Conservation (phyloP, 2,888 invertebrate species). For the Eilema caniola region DNA sequence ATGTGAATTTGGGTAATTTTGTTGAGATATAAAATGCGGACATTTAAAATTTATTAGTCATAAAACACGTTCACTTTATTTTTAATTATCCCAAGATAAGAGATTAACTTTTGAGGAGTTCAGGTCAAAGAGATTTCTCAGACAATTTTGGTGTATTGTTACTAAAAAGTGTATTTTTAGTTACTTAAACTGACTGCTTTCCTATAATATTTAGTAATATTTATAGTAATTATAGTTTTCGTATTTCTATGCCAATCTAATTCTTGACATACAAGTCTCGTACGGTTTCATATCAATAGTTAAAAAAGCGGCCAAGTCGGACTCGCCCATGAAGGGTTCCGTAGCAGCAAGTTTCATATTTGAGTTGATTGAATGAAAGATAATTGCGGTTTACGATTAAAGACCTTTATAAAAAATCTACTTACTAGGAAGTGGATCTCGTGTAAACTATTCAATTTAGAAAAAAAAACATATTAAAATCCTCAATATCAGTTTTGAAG, state of each 20-base stretch:
- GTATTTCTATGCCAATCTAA: not conserved
- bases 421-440: too few relatives aligned
- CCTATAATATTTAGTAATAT: not conserved
- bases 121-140: not conserved
- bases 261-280: not conserved
- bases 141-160: not conserved
- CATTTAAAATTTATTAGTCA: not conserved
- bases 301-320: too few relatives aligned
- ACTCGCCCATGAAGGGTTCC: too few relatives aligned
- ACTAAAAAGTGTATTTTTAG: not conserved
- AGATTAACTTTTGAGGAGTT: not conserved
- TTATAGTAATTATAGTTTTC: too few relatives aligned
- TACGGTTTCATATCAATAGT: not conserved
- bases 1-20: slow-evolving; percentile 33
- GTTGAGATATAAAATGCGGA: slow-evolving; percentile 7
- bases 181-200: not conserved
- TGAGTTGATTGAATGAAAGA: too few relatives aligned
- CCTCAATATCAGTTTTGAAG: too few relatives aligned
- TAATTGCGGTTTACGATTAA: too few relatives aligned
- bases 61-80: slow-evolving; percentile 11
- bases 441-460: too few relatives aligned
- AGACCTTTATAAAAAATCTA: too few relatives aligned
- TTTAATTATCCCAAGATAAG: slow-evolving; percentile 4
- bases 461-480: too few relatives aligned
- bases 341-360: too few relatives aligned